Evolutionary conservation across 2,797 vertebrate species (phyloP), one percentile per base, ranked within the genome.

Genomic region (Acomys russatus): DNA sequence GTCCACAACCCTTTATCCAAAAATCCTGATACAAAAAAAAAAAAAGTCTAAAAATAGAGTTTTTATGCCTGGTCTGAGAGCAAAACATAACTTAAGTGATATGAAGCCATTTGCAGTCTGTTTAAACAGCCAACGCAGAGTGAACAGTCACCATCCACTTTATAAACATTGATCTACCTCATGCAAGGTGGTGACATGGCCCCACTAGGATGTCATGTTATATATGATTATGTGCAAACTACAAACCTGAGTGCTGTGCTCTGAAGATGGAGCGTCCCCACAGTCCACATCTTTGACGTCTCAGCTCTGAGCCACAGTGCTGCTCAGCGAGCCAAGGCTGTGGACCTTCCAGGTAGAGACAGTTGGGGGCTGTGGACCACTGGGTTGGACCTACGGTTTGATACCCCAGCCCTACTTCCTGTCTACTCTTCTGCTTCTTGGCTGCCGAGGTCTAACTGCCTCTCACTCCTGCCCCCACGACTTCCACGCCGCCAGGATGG

Each of bases 1-100:
- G 76, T 94, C 94, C 70, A 96, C 86, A 95, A 88, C 1, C 44
- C 25, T 63, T 94, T 88, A 79, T 89, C 94, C 44, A 56, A 77
- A 73, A 90, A 49, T 78, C 66, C 35, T 54, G 25, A 73, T 54
- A 51, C 61, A 68, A 78, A 94, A 78, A 63, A 68, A 94, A 66
- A 84, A 59, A 90, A 44, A 44, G 4, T 76, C 51, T 71, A n/a
- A 79, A 93, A 90, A 77, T 49, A 11, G 14, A 91, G 63, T 68
- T 95, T 92, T 91, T 68, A 77, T 68, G 91, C 84, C 56, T 80
- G 51, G 54, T 51, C 77, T 91, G 56, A 94, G 5, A 78, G 49
- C 17, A 89, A 94, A 94, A 86, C 5, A 35, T 85, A 84, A 82
- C 73, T 74, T 80, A 91, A 86, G 73, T 18, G 18, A 88, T 44